phyloP scores from a whole-genome alignment of 2,797 vertebrate species.

The Ambastaia sidthimunki region DNA sequence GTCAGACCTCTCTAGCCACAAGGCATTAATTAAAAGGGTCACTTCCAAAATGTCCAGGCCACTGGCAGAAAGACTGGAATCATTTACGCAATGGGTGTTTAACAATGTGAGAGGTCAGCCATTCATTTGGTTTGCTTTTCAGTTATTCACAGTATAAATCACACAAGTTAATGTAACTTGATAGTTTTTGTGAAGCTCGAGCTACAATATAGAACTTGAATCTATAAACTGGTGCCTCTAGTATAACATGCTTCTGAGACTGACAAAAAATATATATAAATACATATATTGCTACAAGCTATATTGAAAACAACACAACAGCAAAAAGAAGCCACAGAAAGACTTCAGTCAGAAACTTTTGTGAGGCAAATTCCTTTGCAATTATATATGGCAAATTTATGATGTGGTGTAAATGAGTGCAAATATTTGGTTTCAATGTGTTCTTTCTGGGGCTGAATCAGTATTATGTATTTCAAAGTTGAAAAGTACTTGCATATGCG shows the following conservation, averaged over 20 bases:
- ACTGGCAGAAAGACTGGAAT: constrained; percentile 46
- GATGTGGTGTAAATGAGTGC: constrained; percentile 45
- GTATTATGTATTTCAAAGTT: constrained; percentile 25
- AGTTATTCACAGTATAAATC: constrained; percentile 32
- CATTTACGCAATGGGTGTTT: constrained; percentile 38
- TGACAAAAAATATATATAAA: background rate
- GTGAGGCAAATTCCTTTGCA: constrained; percentile 22
- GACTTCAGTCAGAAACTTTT: constrained; percentile 31
- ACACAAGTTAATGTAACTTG: constrained; percentile 32
- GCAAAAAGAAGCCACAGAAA: background rate
- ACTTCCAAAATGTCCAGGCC: constrained; percentile 34
- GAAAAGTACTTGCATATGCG: constrained; percentile 57
- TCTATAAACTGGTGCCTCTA: background rate
- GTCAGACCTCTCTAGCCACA: constrained; percentile 35
- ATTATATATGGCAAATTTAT: constrained; percentile 43
- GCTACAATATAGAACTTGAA: background rate
- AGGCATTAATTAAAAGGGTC: constrained; percentile 47
- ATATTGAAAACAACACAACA: constrained; percentile 2
- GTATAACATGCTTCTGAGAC: background rate
- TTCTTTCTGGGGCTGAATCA: constrained; percentile 51
- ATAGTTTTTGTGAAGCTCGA: constrained; percentile 7
- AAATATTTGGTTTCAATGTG: constrained; percentile 51
- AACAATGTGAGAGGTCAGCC: constrained; percentile 41
- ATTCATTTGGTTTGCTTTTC: constrained; percentile 26
- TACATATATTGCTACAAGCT: background rate